Percentiles rank a stretch among this genome's conserved stretches.
These are phyloP conservation scores for Allophyes oxyacanthae DNA, from an alignment of 2,888 invertebrate genomes.

Conservation along the genomic window DNA sequence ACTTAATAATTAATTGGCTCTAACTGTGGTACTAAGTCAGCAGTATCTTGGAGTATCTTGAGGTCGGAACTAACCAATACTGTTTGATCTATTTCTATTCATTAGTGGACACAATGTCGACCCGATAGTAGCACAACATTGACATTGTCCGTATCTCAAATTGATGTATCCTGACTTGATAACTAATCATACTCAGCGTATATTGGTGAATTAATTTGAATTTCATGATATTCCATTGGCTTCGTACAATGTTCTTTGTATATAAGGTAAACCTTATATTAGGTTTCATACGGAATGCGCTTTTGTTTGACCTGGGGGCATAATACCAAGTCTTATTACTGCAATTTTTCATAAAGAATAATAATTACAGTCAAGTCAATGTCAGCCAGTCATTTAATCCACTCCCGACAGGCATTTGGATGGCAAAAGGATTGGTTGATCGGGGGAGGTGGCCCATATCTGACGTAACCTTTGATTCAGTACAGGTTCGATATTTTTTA, in stretches of 20 bases:
- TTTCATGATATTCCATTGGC: conserved; percentile 7
- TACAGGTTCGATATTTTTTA: too few species aligned
- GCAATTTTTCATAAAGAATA: too few species aligned
- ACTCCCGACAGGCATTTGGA: too few species aligned
- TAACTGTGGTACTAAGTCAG: too few species aligned
- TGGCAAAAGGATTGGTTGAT: too few species aligned
- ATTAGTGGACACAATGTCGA: conserved; percentile 37
- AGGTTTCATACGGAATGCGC: background rate
- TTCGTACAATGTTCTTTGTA: background rate
- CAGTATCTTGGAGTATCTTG: too few species aligned
- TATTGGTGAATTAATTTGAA: conserved; percentile 13
- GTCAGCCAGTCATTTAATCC: too few species aligned
- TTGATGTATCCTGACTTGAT: conserved; percentile 20
- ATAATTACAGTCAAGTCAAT: too few species aligned
- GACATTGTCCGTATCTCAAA: conserved; percentile 22
- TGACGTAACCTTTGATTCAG: too few species aligned
- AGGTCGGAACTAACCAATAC: conserved; percentile 15
- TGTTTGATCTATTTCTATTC: conserved; percentile 21
- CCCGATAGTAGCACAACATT: conserved; percentile 29
- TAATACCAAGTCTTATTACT: too few species aligned
- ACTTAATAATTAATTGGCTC: too few species aligned
- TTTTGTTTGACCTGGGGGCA: background rate
- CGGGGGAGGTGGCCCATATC: too few species aligned
- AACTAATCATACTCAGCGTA: background rate
- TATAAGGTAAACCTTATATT: background rate